phyloP scores from a whole-genome alignment of 1,140 invertebrate genomes.

The Reticulitermes speratus region DNA sequence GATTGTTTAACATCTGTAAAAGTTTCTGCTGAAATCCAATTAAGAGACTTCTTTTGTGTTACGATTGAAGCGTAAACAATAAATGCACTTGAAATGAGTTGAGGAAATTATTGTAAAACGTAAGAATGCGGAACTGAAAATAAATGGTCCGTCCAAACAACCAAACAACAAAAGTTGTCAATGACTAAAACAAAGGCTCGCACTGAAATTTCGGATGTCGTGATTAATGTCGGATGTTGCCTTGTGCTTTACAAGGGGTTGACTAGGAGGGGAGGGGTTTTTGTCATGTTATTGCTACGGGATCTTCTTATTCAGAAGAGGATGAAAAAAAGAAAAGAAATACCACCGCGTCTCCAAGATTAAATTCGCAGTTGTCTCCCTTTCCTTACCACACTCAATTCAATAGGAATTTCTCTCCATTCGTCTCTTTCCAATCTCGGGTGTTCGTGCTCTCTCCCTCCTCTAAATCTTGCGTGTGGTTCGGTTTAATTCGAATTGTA shows the following conservation, averaged over 20 bases:
- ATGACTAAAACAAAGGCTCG: background rate
- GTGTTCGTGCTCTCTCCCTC: background rate
- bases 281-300: background rate
- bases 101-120: background rate
- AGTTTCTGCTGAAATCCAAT: too few species aligned
- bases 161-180: background rate
- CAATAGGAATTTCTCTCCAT: background rate
- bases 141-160: background rate
- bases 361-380: conserved; percentile 10
- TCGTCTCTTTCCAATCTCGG: background rate
- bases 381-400: background rate
- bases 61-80: background rate
- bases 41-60: too few species aligned
- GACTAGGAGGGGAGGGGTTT: background rate
- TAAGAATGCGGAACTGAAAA: background rate
- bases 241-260: conserved; percentile 1
- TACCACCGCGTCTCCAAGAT: background rate
- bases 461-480: background rate
- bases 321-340: background rate
- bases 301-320: background rate
- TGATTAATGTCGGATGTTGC: background rate
- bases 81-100: background rate
- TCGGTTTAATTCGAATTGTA: conserved; percentile 17
- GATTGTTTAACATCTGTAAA: too few species aligned
- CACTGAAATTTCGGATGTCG: background rate